Base-by-base conservation (phyloP, 2,797 vertebrate genomes). In the Brachyrhaphis roseni region DNA sequence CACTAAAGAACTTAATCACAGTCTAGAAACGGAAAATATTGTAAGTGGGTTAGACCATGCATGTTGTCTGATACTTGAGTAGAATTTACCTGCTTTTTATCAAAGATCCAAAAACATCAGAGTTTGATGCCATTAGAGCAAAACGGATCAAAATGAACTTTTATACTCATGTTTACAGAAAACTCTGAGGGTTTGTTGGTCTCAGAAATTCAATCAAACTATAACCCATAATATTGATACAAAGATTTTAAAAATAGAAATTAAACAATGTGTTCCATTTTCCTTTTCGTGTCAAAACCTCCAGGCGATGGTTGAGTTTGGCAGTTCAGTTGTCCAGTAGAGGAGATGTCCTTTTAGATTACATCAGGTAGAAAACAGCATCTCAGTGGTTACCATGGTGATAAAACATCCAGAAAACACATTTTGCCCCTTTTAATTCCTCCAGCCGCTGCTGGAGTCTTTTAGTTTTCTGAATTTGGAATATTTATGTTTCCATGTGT, bases 261-360 rank as follows among this genome's bases (percentile, higher is more conserved):
- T 20, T 4, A 68, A 66, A 68, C 15, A 41, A 1, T n/a, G 6
- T 5, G 15, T 15, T 41, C 23, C 10, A 68, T 41, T n/a, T 26
- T 68, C 10, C 20, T 68, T 41, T 26, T 3, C 1, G 12, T 72
- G 43, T 72, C 13, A 28, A 70, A 70, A 70, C 66, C 4, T 43
- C 39, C 6, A 13, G n/a, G 18, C 39, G 62, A 43, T 15, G 41
- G n/a, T 16, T 28, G 26, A 45, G 28, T 28, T 45, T 45, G 41
- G 66, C 43, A 34, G 82, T 91, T 89, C 76, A 76, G 77, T 88
- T 94, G 91, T 94, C 94, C 94, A 95, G 93, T 87, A 94, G 93
- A 91, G 91, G 80, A 80, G 86, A 80, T 75, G 70, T 82, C 74
- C 47, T 77, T 80, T 59, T 78, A 66, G 41, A 62, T 1, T 11